These are phyloP conservation scores for Drosophila macrospina DNA, from an alignment of 2,888 invertebrate species.

Conservation along the genomic window DNA sequence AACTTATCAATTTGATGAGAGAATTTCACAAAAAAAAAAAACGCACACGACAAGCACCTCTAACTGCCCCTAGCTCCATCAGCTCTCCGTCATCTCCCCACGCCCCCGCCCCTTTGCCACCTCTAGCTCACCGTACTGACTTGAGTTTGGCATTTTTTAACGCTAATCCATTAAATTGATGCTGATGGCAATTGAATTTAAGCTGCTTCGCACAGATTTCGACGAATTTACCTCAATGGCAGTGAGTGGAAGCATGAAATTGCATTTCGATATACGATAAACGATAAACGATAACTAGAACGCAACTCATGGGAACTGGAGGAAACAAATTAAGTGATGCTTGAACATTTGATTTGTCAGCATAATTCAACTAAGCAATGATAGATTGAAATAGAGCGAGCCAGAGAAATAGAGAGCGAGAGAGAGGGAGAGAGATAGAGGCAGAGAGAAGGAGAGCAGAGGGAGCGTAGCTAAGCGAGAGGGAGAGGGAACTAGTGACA, in stretches of 20 bases:
- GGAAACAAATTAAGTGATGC: conserved; percentile 9
- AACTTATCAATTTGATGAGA: conserved; percentile 79
- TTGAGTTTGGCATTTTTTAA: conserved; percentile 55
- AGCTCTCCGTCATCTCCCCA: no score
- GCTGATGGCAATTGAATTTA: conserved; percentile 79
- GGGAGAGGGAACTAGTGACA: conserved; percentile 13
- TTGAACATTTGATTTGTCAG: conserved; percentile 74
- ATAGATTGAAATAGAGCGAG: background rate
- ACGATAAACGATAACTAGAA: conserved; percentile 16
- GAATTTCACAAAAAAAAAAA: conserved; percentile 48
- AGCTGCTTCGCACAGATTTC: conserved; percentile 69
- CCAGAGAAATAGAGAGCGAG: background rate
- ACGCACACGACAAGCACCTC: conserved; percentile 16
- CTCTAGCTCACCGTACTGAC: background rate
- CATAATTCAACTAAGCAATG: conserved; percentile 53
- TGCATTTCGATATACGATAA: conserved; percentile 58
- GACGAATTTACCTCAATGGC: conserved; percentile 56
- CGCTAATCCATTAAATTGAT: conserved; percentile 82
- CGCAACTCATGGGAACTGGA: conserved; percentile 41
- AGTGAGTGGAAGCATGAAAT: conserved; percentile 56
- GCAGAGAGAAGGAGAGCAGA: background rate
- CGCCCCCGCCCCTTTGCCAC: background rate
- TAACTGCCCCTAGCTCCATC: background rate
- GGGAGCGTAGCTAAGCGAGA: background rate
- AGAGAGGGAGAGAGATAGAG: background rate